These are phyloP conservation scores for Hyppa rectilinea DNA, from an alignment of 2,888 invertebrate genomes.

Conservation along the genomic window DNA sequence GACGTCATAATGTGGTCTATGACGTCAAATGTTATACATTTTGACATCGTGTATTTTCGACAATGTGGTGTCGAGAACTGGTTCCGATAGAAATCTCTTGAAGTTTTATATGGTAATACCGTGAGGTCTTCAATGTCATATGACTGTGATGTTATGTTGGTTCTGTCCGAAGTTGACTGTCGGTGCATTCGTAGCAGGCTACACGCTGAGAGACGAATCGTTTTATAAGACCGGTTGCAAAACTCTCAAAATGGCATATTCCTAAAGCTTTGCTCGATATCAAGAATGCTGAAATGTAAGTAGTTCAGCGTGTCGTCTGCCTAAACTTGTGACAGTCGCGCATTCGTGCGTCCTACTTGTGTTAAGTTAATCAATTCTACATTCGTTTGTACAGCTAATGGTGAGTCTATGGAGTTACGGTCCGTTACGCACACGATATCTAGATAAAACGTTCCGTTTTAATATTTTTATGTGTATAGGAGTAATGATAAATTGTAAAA, in stretches of 20 bases:
- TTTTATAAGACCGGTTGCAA: background rate
- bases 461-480: constrained; percentile 86
- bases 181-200: constrained; percentile 32
- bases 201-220: constrained; percentile 25
- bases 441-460: constrained; percentile 80
- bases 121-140: constrained; percentile 62
- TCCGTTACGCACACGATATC: constrained; percentile 84
- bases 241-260: background rate
- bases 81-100: constrained; percentile 53
- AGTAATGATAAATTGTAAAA: constrained; percentile 78
- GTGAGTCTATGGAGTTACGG: constrained; percentile 80
- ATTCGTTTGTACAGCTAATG: constrained; percentile 81
- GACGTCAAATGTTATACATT: constrained; percentile 49
- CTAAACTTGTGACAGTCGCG: constrained; percentile 20
- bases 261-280: background rate
- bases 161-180: constrained; percentile 60
- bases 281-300: background rate
- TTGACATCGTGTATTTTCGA: constrained; percentile 17
- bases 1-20: constrained; percentile 31
- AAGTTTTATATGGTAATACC: constrained; percentile 69
- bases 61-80: constrained; percentile 33
- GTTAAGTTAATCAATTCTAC: constrained; percentile 46
- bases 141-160: constrained; percentile 60
- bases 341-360: constrained; percentile 31
- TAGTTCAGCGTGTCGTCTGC: constrained; percentile 28